Percentiles rank a stretch among this genome's conserved stretches.
Evolutionary conservation across 1,140 invertebrate genomes (phyloP).

Genomic region (Triops cancriformis): DNA sequence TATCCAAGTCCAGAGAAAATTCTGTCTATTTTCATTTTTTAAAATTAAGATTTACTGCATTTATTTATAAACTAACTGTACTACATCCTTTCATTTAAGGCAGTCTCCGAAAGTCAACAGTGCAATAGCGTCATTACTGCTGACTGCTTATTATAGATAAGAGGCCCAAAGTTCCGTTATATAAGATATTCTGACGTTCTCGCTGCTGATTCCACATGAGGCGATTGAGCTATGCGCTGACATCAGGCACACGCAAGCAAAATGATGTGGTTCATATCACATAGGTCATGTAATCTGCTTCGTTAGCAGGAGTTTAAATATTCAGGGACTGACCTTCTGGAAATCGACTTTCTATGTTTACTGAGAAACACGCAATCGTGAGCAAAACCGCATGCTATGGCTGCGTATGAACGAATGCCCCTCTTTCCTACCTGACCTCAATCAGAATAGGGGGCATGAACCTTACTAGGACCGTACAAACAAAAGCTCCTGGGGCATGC

Average conservation of each 20-base stretch:
- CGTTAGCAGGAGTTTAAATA: too few species aligned
- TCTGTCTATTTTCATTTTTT: too few species aligned
- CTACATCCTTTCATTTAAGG: too few species aligned
- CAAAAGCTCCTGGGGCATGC: background rate
- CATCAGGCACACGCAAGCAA: background rate
- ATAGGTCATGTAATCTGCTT: background rate
- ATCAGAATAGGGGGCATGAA: background rate
- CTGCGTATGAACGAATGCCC: background rate
- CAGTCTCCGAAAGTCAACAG: too few species aligned
- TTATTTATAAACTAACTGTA: too few species aligned
- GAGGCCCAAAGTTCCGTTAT: background rate
- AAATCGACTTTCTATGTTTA: too few species aligned
- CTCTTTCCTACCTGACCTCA: background rate
- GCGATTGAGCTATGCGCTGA: background rate
- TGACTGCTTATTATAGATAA: too few species aligned
- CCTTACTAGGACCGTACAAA: background rate
- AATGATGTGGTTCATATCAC: background rate
- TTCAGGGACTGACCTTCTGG: too few species aligned
- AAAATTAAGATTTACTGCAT: too few species aligned
- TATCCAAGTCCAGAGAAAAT: too few species aligned
- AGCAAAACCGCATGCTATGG: background rate
- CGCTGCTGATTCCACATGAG: background rate
- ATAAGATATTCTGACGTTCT: background rate
- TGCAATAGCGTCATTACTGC: too few species aligned
- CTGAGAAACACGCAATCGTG: too few species aligned